phyloP scores from a whole-genome alignment of 2,797 vertebrate species.

The Schizopygopsis pylzovi region DNA sequence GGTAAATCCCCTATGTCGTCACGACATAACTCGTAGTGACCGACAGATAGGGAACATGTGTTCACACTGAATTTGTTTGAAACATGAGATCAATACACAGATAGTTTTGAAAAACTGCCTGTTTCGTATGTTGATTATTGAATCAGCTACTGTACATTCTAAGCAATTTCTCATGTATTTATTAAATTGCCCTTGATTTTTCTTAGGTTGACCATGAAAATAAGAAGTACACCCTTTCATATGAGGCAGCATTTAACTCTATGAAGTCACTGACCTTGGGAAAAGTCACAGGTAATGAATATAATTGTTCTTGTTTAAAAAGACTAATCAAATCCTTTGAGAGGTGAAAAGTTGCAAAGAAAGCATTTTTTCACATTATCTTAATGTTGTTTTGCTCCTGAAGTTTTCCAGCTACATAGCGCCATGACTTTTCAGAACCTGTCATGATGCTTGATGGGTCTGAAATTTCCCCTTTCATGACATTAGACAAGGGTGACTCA shows the following conservation, averaged over 20 bases:
- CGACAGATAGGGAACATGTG: no score
- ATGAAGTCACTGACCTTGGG: slow-evolving; percentile 85
- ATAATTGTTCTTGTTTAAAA: not conserved
- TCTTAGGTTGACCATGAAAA: slow-evolving; percentile 82
- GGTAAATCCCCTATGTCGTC: no score
- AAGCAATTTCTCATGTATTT: not conserved
- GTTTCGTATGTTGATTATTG: not conserved
- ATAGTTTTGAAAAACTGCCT: not conserved
- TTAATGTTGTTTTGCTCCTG: not conserved
- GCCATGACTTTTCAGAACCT: slow-evolving; percentile 11
- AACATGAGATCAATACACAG: not conserved
- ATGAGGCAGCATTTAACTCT: slow-evolving; percentile 80
- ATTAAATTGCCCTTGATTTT: slow-evolving; percentile 34
- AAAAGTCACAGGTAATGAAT: slow-evolving; percentile 82
- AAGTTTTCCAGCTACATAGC: not conserved
- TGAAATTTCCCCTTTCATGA: slow-evolving; percentile 47
- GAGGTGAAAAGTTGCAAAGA: not conserved
- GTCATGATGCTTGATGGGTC: slow-evolving; percentile 8
- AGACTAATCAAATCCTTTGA: not conserved
- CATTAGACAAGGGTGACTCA: slow-evolving; percentile 46
- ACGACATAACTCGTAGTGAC: no score
- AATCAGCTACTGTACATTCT: not conserved
- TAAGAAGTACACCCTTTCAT: slow-evolving; percentile 84
- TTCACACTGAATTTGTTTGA: not conserved
- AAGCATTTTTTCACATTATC: not conserved